Conservation (phyloP, 2,888 invertebrate species). For the Tipula lateralis region DNA sequence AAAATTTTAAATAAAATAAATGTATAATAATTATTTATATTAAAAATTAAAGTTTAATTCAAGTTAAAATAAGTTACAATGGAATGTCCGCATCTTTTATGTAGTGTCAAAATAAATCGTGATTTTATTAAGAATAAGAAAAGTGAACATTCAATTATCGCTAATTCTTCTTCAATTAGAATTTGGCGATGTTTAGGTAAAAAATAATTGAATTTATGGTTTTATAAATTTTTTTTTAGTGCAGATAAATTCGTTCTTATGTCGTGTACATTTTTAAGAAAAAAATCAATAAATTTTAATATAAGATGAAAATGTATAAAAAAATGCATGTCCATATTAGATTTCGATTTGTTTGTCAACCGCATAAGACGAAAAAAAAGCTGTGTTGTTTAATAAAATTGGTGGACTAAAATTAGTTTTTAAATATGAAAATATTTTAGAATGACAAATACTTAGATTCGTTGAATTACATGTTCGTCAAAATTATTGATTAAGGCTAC, state of each 20-base stretch:
- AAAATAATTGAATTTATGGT: background rate
- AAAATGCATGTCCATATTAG: background rate
- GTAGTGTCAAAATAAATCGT: conserved; percentile 58
- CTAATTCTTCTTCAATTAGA: conserved; percentile 32
- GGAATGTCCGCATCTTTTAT: conserved; percentile 66
- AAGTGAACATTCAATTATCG: conserved; percentile 41
- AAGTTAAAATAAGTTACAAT: conserved; percentile 47
- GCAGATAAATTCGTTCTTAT: background rate
- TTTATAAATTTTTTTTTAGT: background rate
- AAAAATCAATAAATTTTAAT: conserved; percentile 21
- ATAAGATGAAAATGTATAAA: background rate
- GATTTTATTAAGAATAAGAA: conserved; percentile 51
- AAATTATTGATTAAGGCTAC: conserved; percentile 19
- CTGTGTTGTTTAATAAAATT: background rate
- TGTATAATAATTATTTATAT: background rate
- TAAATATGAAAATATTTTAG: background rate
- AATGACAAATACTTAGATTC: background rate
- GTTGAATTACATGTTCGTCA: background rate
- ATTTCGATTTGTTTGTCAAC: background rate
- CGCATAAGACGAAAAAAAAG: background rate
- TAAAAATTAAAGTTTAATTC: background rate
- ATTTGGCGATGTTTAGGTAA: conserved; percentile 40
- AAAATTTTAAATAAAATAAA: background rate
- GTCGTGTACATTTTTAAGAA: background rate
- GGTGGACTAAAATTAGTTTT: background rate